Evolutionary conservation across 2,113 vertebrate genomes (phyloP).

Genomic region (Strix aluco): DNA sequence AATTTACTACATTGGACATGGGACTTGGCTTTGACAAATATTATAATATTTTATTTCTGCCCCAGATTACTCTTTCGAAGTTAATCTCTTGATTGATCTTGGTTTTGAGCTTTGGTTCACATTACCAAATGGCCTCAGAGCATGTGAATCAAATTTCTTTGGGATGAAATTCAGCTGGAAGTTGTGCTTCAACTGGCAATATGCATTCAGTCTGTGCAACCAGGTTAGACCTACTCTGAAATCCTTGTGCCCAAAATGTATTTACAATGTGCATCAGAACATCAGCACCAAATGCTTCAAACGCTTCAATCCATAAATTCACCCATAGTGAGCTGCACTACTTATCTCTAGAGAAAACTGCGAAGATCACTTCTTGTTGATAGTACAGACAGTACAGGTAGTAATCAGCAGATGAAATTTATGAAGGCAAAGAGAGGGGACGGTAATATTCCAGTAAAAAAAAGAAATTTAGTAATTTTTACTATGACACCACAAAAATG

Average conservation of each 20-base stretch:
- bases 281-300: not conserved
- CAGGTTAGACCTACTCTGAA: not conserved
- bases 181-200: not conserved
- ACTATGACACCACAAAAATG: not conserved
- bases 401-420: not conserved
- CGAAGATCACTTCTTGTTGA: not conserved
- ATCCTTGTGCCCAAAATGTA: not conserved
- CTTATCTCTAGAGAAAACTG: not conserved
- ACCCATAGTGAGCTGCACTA: not conserved
- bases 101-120: not conserved
- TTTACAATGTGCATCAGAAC: not conserved
- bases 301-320: not conserved
- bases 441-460: not conserved
- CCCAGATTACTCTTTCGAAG: not conserved
- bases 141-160: not conserved
- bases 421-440: not conserved
- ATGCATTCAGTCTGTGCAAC: not conserved
- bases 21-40: not conserved
- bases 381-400: not conserved
- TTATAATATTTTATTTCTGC: not conserved
- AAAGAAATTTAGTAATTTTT: not conserved
- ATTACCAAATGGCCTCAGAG: not conserved
- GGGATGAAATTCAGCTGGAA: not conserved
- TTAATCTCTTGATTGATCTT: not conserved
- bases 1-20: not conserved